phyloP scores from a whole-genome alignment of 1,140 invertebrate genomes.

The Heliconius hewitsoni region DNA sequence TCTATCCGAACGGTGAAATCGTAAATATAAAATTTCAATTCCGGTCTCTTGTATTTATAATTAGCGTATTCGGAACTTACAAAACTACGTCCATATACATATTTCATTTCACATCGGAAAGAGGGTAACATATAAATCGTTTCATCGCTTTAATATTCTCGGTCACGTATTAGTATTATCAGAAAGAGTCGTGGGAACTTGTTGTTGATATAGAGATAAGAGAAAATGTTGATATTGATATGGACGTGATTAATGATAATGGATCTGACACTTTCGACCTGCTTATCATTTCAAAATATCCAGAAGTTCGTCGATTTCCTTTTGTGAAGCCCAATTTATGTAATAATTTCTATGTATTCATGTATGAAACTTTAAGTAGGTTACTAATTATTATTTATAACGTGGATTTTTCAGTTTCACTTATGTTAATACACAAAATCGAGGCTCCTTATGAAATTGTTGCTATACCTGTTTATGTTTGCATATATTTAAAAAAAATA shows the following conservation, averaged over 20 bases:
- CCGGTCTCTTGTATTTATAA: too few relatives aligned
- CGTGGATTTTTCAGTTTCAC: constrained; percentile 14
- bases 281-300: constrained; percentile 16
- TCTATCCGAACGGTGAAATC: too few relatives aligned
- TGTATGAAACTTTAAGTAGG: background rate
- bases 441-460: constrained; percentile 1
- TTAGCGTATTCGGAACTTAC: too few relatives aligned
- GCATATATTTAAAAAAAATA: background rate
- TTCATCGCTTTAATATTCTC: constrained; percentile 33
- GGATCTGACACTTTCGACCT: constrained; percentile 28
- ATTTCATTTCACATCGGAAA: background rate
- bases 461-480: background rate
- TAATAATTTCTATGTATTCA: background rate
- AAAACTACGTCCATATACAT: background rate
- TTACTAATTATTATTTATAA: constrained; percentile 5
- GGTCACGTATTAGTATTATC: constrained; percentile 39
- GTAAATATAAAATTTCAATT: too few relatives aligned
- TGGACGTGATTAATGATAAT: constrained; percentile 39
- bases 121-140: constrained; percentile 37
- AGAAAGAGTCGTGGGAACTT: constrained; percentile 43
- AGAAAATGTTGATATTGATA: constrained; percentile 29
- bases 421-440: constrained; percentile 18
- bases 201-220: constrained; percentile 41
- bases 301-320: constrained; percentile 13
- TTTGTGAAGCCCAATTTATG: background rate